Evolutionary conservation across 92 coral and sea anemone genomes (phyloP).

Genomic region (Ricordea florida): DNA sequence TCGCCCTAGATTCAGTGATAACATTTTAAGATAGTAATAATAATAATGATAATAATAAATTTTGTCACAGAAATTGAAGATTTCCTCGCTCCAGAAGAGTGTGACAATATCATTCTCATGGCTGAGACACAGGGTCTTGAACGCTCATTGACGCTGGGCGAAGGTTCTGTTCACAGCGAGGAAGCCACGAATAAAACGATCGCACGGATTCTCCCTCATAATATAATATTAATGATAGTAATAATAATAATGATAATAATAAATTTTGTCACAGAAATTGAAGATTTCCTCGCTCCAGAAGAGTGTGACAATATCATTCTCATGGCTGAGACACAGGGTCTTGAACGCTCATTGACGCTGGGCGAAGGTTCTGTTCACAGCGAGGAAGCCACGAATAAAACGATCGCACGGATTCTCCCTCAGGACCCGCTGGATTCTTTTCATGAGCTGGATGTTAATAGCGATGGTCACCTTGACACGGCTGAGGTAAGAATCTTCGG

Average conservation of each 20-base stretch:
- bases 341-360: conserved; percentile 66
- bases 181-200: background rate
- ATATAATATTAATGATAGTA: background rate
- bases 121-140: conserved; percentile 82
- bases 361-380: conserved; percentile 19
- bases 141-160: conserved; percentile 62
- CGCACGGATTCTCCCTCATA: background rate
- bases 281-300: conserved; percentile 74
- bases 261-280: conserved; percentile 56
- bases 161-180: background rate
- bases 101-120: conserved; percentile 82
- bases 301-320: conserved; percentile 83
- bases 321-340: conserved; percentile 87
- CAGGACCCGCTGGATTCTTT: conserved; percentile 34
- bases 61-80: conserved; percentile 69
- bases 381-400: background rate
- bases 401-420: background rate
- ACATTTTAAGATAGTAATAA: background rate
- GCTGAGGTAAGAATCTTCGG: conserved; percentile 60
- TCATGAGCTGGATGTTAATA: conserved; percentile 33
- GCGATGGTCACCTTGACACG: conserved; percentile 52
- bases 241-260: background rate
- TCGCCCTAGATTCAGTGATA: too few relatives aligned
- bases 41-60: background rate
- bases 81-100: conserved; percentile 81